These are phyloP conservation scores for Drosophila anceps DNA, from an alignment of 2,888 invertebrate genomes.

Conservation along the genomic window DNA sequence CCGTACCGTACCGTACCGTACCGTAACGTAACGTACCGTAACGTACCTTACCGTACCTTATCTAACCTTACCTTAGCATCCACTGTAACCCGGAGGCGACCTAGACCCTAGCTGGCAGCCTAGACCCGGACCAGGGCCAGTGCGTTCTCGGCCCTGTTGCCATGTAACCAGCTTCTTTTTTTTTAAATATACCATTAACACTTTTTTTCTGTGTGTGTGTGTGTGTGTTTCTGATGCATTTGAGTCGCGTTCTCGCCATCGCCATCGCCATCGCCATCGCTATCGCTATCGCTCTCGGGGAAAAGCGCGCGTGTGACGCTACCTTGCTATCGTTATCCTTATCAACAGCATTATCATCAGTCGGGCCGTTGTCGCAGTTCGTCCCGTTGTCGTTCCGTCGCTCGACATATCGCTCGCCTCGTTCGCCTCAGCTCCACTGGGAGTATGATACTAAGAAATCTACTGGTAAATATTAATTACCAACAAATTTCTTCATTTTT, in stretches of 20 bases:
- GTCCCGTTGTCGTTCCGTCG: constrained; percentile 7
- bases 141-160: constrained; percentile 2
- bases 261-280: neutral
- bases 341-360: constrained; percentile 16
- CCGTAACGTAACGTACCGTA: too few relatives aligned
- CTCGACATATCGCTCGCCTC: constrained; percentile 20
- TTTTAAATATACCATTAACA: neutral
- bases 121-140: neutral
- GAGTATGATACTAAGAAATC: constrained; percentile 71
- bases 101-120: constrained; percentile 40
- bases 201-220: neutral
- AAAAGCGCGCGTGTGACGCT: constrained; percentile 16
- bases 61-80: neutral
- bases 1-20: neutral
- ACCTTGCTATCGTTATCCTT: constrained; percentile 14
- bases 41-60: neutral
- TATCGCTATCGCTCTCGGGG: neutral
- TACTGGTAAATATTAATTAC: constrained; percentile 76
- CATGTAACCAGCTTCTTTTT: constrained; percentile 1
- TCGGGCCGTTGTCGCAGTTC: constrained; percentile 11
- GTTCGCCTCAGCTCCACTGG: constrained; percentile 8
- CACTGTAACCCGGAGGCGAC: constrained; percentile 6
- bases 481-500: constrained; percentile 26
- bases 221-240: neutral
- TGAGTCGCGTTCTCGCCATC: neutral